Evolutionary conservation across 2,888 invertebrate species (phyloP).

Genomic region (Xestia rhomboidea): DNA sequence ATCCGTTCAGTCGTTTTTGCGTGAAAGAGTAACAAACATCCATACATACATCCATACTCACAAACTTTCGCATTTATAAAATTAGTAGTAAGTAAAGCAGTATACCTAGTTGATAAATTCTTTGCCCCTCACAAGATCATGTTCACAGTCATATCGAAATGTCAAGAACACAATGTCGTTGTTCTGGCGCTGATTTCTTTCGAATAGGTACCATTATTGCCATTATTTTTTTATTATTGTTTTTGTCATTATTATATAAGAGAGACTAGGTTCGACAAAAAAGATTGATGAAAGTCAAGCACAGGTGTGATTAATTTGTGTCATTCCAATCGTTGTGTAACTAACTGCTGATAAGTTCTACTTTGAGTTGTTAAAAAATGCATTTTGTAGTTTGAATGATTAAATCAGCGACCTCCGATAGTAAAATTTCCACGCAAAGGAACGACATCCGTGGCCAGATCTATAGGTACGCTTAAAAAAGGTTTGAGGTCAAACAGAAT

Average conservation of each 20-base stretch:
- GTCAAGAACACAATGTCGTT: slow-evolving; percentile 8
- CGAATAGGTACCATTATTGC: no score
- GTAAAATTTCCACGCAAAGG: slow-evolving; percentile 5
- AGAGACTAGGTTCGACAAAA: background rate
- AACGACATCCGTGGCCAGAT: background rate
- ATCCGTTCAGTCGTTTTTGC: no score
- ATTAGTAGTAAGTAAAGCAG: no score
- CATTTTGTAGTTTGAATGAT: slow-evolving; percentile 3
- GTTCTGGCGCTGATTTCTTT: background rate
- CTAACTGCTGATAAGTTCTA: background rate
- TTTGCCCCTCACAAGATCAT: slow-evolving; percentile 27
- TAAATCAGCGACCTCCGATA: background rate
- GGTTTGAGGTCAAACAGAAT: slow-evolving; percentile 39
- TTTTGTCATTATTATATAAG: background rate
- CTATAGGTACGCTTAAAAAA: background rate
- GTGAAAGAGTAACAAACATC: no score
- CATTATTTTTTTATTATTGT: no score
- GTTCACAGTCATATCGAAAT: slow-evolving; percentile 17
- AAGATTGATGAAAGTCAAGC: background rate
- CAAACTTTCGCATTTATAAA: no score
- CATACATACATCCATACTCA: no score
- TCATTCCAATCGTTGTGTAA: background rate
- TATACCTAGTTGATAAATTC: slow-evolving; percentile 3
- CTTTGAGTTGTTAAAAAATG: background rate
- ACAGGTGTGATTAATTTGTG: background rate